Conservation (phyloP, 2,888 invertebrate genomes). For the Pheosia tremula region DNA sequence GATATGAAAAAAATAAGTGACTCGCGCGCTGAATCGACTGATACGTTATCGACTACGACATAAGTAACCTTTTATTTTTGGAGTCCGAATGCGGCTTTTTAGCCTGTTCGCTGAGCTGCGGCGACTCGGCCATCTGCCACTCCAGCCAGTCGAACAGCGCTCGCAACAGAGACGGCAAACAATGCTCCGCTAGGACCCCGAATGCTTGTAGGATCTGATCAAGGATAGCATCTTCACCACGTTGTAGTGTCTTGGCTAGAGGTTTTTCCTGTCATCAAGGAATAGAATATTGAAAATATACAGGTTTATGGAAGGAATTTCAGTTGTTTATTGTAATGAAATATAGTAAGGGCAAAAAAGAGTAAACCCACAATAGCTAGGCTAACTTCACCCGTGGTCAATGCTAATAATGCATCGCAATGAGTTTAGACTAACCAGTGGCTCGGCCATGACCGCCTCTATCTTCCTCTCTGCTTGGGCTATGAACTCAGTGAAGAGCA, state of each 20-base stretch:
- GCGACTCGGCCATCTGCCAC: slow-evolving; percentile 90
- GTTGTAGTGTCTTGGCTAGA: slow-evolving; percentile 96
- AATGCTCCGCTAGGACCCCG: slow-evolving; percentile 98
- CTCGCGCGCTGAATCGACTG: no score
- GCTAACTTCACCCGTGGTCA: no score
- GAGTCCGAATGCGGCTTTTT: slow-evolving; percentile 84
- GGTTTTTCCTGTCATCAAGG: slow-evolving; percentile 90
- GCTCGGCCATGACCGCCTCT: slow-evolving; percentile 96
- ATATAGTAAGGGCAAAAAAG: no score
- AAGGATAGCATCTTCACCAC: slow-evolving; percentile 97
- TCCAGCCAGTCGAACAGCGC: slow-evolving; percentile 98
- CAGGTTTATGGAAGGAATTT: not conserved
- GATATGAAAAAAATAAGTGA: no score
- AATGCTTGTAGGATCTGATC: slow-evolving; percentile 97
- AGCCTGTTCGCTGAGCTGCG: slow-evolving; percentile 76
- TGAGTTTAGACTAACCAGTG: slow-evolving; percentile 86
- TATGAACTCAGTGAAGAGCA: slow-evolving; percentile 97
- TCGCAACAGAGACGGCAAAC: slow-evolving; percentile 95
- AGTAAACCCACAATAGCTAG: no score
- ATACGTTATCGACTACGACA: no score
- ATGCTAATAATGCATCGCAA: no score
- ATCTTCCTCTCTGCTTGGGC: slow-evolving; percentile 97
- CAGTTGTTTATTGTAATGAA: no score
- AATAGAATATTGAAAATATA: not conserved
- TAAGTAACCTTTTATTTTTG: slow-evolving; percentile 72